phyloP scores from a whole-genome alignment of 1,140 invertebrate species.

The Copidosoma floridanum region DNA sequence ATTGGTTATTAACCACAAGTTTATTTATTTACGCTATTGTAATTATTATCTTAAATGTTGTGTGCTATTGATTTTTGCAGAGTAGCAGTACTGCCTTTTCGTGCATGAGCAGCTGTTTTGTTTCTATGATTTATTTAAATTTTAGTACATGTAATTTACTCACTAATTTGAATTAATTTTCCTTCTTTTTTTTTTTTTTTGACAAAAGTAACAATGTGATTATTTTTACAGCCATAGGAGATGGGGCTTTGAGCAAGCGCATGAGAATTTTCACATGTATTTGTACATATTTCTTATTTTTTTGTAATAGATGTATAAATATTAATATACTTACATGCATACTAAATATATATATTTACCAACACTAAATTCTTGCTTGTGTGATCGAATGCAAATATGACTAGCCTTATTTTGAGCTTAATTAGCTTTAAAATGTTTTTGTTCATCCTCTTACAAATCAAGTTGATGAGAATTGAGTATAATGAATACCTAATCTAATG shows the following conservation, averaged over 20 bases:
- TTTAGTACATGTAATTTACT: constrained; percentile 39
- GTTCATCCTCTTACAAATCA: too few species aligned
- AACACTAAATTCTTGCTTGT: constrained; percentile 5
- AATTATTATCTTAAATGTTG: neutral
- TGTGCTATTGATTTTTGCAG: neutral
- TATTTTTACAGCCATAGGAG: constrained; percentile 57
- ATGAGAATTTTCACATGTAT: constrained; percentile 45
- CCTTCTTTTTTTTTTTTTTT: constrained; percentile 52
- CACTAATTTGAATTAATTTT: too few species aligned
- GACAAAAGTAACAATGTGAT: constrained; percentile 46
- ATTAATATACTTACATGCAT: constrained; percentile 28
- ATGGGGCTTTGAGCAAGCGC: constrained; percentile 53
- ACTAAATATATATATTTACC: too few species aligned
- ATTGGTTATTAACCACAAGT: too few species aligned
- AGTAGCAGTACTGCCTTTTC: constrained; percentile 31
- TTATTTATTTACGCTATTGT: too few species aligned
- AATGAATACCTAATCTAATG: too few species aligned
- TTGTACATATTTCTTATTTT: constrained; percentile 44
- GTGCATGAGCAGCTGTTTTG: constrained; percentile 38
- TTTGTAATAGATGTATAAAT: constrained; percentile 37
- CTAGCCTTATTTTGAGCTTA: too few species aligned
- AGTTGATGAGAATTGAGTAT: too few species aligned
- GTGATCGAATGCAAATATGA: neutral
- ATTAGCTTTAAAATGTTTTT: too few species aligned
- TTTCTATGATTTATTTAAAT: constrained; percentile 44